Base-by-base conservation (phyloP, 2,888 invertebrate genomes). In the Suillia variegata region DNA sequence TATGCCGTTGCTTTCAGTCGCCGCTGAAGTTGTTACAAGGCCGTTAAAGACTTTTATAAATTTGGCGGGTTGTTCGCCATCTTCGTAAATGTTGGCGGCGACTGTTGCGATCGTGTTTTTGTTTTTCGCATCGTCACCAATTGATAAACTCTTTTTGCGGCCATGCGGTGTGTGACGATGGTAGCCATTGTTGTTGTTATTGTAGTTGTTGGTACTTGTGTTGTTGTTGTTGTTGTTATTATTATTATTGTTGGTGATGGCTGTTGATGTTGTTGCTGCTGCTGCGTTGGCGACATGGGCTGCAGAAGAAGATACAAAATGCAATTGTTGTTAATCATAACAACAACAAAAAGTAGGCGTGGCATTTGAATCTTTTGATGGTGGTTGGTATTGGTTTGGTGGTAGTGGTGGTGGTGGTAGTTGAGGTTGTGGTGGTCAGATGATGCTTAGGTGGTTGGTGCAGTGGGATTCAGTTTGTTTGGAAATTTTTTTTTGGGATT, bases 41-140 rank as follows among this genome's bases (percentile, higher is more conserved):
- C 73, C 70, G 58, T 74, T 77, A 24, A 73, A 72, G 18, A 77
- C 68, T 64, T 78, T 78, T 55, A 77, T 72, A 22, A 75, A 71
- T 67, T 78, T 78, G 38, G 76, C 70, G 8, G 76, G 74, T 56
- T 75, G 76, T 66, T 76, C 75, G 47, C 70, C 68, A 57, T 73
- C 72, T 52, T 72, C 64, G 66, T 2, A 65, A 61, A 10, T 62
- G 63, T 17, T n/a, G 21, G 12, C n/a, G 15, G 8, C 13, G 33
- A n/a, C 20, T 5, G 4, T 15, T 5, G 10, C 18, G 13, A 18
- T 45, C 5, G 17, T 5, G 38, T 38, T n/a, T 8, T 6, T 57
- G 47, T 62, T 65, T 51, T 63, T 59, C 6, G 55, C 62, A 57
- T 45, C 54, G 53, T 20, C 58, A 49, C 50, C 55, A 26, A 62